Evolutionary conservation across 2,888 invertebrate genomes (phyloP).

Genomic region (Lepidochrysops patricia): DNA sequence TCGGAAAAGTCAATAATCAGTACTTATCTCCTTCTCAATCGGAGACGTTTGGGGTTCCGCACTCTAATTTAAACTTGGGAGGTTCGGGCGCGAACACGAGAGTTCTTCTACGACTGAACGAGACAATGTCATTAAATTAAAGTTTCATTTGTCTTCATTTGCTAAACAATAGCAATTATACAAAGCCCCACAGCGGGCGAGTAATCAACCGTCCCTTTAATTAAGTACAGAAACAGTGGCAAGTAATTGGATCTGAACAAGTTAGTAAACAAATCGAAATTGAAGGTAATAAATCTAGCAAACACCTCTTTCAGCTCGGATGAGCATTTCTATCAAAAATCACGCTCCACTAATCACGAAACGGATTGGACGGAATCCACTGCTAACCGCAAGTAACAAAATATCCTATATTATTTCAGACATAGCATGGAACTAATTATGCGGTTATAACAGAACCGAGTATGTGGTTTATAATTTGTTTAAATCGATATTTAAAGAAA

Average conservation of each 20-base stretch:
- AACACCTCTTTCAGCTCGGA: conserved; percentile 66
- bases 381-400: neutral
- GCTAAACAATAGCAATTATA: conserved; percentile 75
- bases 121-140: conserved; percentile 74
- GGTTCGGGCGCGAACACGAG: conserved; percentile 43
- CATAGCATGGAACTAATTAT: too few relatives aligned
- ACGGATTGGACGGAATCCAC: neutral
- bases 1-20: conserved; percentile 10
- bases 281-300: conserved; percentile 70
- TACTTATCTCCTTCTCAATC: conserved; percentile 22
- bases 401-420: too few relatives aligned
- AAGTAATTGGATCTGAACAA: conserved; percentile 75
- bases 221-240: conserved; percentile 75
- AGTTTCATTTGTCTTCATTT: conserved; percentile 76
- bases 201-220: conserved; percentile 75
- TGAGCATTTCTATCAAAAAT: conserved; percentile 44
- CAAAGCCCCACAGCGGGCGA: conserved; percentile 73
- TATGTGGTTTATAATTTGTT: too few relatives aligned
- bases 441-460: too few relatives aligned
- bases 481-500: too few relatives aligned
- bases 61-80: conserved; percentile 48
- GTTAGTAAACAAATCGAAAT: conserved; percentile 75
- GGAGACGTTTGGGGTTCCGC: conserved; percentile 23
- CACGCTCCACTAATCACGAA: conserved; percentile 31
- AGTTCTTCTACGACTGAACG: conserved; percentile 61